Percentiles rank a stretch among this genome's conserved stretches.
Evolutionary conservation across 2,888 invertebrate species (phyloP).

Genomic region (Limnephilus auricula): DNA sequence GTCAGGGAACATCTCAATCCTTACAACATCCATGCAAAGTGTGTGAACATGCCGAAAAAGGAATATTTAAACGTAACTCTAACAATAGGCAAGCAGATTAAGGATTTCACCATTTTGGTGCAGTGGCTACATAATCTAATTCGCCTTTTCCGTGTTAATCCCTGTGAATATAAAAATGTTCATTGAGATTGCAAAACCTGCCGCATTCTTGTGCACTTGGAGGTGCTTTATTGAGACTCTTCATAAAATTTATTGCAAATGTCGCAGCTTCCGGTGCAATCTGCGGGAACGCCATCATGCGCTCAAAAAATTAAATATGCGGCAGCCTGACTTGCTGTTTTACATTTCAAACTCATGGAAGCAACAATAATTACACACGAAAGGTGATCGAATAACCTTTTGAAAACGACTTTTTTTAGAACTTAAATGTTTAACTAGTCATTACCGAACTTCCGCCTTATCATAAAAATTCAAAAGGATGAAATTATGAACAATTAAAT

Average conservation of each 20-base stretch:
- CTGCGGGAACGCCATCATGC: constrained; percentile 55
- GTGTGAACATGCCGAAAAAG: not conserved
- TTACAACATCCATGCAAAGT: constrained; percentile 12
- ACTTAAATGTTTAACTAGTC: not conserved
- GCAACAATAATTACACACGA: not conserved
- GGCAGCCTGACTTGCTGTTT: constrained; percentile 41
- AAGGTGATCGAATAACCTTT: not conserved
- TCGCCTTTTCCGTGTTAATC: not conserved
- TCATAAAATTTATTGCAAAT: constrained; percentile 58
- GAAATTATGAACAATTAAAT: not conserved
- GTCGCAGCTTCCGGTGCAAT: constrained; percentile 54
- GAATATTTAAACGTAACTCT: not conserved
- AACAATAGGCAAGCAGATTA: not conserved
- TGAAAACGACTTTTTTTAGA: not conserved
- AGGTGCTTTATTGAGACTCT: constrained; percentile 62
- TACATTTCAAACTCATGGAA: constrained; percentile 14
- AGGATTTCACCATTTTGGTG: not conserved
- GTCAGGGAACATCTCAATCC: constrained; percentile 32
- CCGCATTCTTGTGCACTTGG: constrained; percentile 44
- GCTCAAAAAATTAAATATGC: constrained; percentile 35
- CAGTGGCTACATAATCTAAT: not conserved
- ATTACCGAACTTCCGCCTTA: not conserved
- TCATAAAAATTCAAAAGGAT: not conserved
- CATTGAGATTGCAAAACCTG: not conserved
- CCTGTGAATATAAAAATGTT: constrained; percentile 25